A percentile compares a stretch with the other conserved stretches of the same genome.
These are phyloP conservation scores for Leistus spinibarbis DNA, from an alignment of 2,888 invertebrate genomes.

Conservation along the genomic window DNA sequence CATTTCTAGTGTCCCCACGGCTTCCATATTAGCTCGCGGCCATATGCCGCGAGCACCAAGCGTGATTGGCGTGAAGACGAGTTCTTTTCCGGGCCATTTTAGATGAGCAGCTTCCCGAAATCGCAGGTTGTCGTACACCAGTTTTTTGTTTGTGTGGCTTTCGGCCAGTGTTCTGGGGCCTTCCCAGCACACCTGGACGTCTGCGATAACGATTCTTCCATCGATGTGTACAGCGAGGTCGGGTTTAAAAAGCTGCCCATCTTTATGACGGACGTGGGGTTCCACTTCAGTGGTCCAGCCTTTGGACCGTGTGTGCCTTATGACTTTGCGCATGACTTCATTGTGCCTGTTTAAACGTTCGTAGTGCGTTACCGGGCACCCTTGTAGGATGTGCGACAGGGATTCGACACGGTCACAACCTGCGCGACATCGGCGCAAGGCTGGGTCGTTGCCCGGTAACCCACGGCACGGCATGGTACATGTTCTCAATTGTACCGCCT, in stretches of 20 bases:
- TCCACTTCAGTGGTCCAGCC: constrained; percentile 7
- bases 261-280: not conserved
- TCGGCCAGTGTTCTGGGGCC: not conserved
- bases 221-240: constrained; percentile 13
- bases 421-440: constrained; percentile 27
- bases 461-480: constrained; percentile 38
- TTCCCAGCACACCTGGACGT: constrained; percentile 2
- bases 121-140: not conserved
- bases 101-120: not conserved
- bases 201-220: not conserved
- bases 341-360: constrained; percentile 41
- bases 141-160: not conserved
- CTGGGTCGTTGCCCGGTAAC: constrained; percentile 33
- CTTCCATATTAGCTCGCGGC: not conserved
- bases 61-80: not conserved
- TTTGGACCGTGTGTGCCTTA: not conserved
- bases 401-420: constrained; percentile 37
- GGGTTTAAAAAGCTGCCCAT: constrained; percentile 5
- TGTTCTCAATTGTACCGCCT: constrained; percentile 38
- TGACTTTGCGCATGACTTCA: not conserved
- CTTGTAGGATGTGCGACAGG: constrained; percentile 42
- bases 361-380: constrained; percentile 42
- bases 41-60: not conserved
- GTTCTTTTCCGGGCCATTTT: not conserved
- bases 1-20: not conserved